Percentiles rank a stretch among this genome's conserved stretches.
phyloP scores from a whole-genome alignment of 2,888 invertebrate genomes.

The Penaeus monodon region DNA sequence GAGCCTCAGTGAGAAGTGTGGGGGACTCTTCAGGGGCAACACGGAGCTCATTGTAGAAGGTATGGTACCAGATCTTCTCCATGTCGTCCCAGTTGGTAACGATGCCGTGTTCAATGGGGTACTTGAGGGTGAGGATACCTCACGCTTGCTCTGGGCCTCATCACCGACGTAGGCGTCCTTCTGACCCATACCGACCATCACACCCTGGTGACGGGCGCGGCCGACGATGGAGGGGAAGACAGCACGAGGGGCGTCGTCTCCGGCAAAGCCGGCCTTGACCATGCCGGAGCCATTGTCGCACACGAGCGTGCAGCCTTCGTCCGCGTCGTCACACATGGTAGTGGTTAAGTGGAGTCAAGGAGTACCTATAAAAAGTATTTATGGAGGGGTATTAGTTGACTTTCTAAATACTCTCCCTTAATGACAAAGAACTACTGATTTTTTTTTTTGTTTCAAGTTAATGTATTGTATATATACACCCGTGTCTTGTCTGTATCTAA shows the following conservation, averaged over 20 bases:
- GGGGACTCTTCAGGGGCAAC: constrained; percentile 75
- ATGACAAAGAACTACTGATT: too few relatives aligned
- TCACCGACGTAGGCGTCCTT: constrained; percentile 97
- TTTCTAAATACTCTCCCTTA: too few relatives aligned
- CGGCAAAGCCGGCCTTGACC: constrained; percentile 93
- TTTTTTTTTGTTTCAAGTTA: too few relatives aligned
- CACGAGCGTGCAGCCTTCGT: too few relatives aligned
- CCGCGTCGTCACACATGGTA: too few relatives aligned
- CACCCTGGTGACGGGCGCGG: constrained; percentile 83
- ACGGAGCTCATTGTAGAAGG: constrained; percentile 97
- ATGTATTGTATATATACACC: too few relatives aligned
- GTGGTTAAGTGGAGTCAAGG: too few relatives aligned
- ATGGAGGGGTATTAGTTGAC: too few relatives aligned
- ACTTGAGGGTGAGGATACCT: constrained; percentile 75
- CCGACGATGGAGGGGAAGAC: constrained; percentile 92
- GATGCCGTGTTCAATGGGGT: constrained; percentile 74
- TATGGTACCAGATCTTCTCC: constrained; percentile 99
- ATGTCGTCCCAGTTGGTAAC: constrained; percentile 97
- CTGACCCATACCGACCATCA: constrained; percentile 97
- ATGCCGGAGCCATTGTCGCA: constrained; percentile 73
- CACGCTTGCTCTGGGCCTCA: constrained; percentile 90
- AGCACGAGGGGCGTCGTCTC: constrained; percentile 89
- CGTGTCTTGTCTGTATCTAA: too few relatives aligned
- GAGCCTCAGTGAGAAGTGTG: constrained; percentile 87
- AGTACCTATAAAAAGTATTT: too few relatives aligned